A percentile compares a stretch with the other conserved stretches of the same genome.
These are phyloP conservation scores for Drosophila subquinaria DNA, from an alignment of 2,888 invertebrate genomes.

Conservation along the genomic window DNA sequence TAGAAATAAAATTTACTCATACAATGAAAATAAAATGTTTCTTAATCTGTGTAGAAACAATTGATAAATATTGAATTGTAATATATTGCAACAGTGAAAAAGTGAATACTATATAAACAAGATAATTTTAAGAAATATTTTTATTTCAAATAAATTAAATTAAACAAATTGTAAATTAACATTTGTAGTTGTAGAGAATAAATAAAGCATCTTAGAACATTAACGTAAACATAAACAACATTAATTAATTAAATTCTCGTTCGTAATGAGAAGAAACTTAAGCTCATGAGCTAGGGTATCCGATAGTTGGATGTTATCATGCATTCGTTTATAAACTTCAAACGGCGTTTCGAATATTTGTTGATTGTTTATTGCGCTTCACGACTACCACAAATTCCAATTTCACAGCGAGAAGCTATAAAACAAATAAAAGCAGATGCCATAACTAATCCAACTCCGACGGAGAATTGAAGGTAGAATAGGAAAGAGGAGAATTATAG, in stretches of 20 bases:
- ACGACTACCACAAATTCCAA: constrained; percentile 21
- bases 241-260: background rate
- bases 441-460: constrained; percentile 46
- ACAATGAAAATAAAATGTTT: too few species aligned
- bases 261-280: background rate
- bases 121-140: too few species aligned
- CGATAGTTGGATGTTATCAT: background rate
- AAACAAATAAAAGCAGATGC: constrained; percentile 46
- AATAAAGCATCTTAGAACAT: too few species aligned
- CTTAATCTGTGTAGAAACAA: too few species aligned
- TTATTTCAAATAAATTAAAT: too few species aligned
- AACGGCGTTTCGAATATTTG: constrained; percentile 14
- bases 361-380: constrained; percentile 24
- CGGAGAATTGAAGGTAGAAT: background rate
- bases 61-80: too few species aligned
- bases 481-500: background rate
- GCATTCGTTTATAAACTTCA: background rate
- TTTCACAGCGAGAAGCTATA: constrained; percentile 26
- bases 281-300: background rate
- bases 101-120: too few species aligned
- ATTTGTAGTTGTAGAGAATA: too few species aligned
- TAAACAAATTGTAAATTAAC: too few species aligned
- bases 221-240: too few species aligned
- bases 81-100: too few species aligned
- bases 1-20: too few species aligned